These are phyloP conservation scores for Dromiciops gliroides DNA, from an alignment of 2,113 vertebrate genomes.

Conservation along the genomic window DNA sequence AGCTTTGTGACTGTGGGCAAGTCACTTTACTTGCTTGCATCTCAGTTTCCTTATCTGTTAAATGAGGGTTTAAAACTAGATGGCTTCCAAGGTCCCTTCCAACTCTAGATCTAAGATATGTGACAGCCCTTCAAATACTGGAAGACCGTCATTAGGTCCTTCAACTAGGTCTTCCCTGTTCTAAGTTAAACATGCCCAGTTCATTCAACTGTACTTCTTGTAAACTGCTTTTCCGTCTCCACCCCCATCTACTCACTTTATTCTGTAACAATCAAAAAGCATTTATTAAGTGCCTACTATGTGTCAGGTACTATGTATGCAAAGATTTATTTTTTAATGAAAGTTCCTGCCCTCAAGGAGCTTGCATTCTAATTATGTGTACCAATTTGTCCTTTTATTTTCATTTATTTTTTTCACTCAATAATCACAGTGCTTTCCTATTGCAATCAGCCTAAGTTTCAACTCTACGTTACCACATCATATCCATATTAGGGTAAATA, in stretches of 20 bases:
- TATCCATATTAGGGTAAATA: not conserved
- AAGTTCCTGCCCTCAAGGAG: not conserved
- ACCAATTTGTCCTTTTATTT: not conserved
- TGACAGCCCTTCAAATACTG: not conserved
- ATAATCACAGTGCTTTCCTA: not conserved
- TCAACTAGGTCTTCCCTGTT: not conserved
- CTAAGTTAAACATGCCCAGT: not conserved
- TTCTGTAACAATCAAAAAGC: not conserved
- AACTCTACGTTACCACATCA: not conserved
- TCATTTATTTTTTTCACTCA: not conserved
- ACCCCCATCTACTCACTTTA: not conserved
- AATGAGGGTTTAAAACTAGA: not conserved
- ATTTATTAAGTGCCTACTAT: not conserved
- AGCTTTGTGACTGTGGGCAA: not conserved
- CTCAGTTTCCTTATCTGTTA: not conserved
- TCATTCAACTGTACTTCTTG: not conserved
- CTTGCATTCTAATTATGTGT: not conserved
- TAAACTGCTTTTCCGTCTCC: not conserved
- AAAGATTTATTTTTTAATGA: not conserved
- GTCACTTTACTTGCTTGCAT: not conserved
- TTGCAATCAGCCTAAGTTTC: slow-evolving; percentile 24
- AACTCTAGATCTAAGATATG: not conserved
- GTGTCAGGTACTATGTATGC: not conserved
- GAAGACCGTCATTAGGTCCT: not conserved
- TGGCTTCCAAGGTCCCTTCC: not conserved